These are phyloP conservation scores for Adoxophyes honmai DNA, from an alignment of 1,140 invertebrate species.

Conservation along the genomic window DNA sequence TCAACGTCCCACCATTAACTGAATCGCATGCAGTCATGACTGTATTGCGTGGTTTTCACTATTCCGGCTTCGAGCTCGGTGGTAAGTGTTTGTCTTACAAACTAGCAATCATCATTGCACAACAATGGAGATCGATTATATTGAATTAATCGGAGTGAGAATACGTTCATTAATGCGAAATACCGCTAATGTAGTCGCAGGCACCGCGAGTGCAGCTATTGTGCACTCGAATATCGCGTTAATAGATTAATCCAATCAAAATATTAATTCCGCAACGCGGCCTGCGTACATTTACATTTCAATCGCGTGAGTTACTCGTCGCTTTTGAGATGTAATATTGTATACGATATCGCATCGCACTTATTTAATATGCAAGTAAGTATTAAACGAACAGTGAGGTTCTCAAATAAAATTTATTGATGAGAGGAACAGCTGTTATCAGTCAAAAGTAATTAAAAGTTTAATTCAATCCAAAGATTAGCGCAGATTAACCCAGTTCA, in stretches of 20 bases:
- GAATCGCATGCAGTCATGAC: conserved; percentile 33
- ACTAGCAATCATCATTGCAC: no score
- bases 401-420: no score
- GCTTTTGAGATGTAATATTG: conserved; percentile 40
- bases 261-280: conserved; percentile 68
- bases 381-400: not conserved
- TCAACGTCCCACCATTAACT: conserved; percentile 50
- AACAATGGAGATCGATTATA: no score
- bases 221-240: conserved; percentile 57
- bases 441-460: no score
- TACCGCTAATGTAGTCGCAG: conserved; percentile 11
- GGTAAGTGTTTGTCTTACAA: no score
- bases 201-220: conserved; percentile 38
- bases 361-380: not conserved
- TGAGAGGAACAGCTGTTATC: no score
- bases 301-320: conserved; percentile 53
- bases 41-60: not conserved
- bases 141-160: conserved; percentile 3
- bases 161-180: conserved; percentile 20
- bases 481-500: no score
- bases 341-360: not conserved
- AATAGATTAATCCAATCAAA: conserved; percentile 74
- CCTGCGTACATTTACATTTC: conserved; percentile 64
- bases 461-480: no score
- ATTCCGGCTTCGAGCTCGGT: not conserved